A percentile compares a stretch with the other conserved stretches of the same genome.
These are phyloP conservation scores for Pogona vitticeps DNA, from an alignment of 2,113 vertebrate species.

Conservation along the genomic window DNA sequence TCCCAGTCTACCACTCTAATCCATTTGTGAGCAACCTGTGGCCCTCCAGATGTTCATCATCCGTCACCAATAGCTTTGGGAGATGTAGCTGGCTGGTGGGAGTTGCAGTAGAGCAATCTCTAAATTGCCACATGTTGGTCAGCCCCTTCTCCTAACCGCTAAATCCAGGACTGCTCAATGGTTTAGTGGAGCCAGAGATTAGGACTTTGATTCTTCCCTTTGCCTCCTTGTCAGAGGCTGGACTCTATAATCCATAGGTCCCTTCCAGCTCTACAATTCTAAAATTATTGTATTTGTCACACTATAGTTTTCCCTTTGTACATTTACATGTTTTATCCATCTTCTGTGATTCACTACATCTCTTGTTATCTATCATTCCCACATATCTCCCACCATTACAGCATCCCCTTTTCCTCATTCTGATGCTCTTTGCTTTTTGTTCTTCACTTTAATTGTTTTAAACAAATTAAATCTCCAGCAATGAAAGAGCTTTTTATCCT, in stretches of 20 bases:
- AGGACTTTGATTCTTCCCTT: too few species aligned
- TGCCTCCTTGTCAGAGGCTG: too few species aligned
- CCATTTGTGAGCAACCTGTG: not conserved
- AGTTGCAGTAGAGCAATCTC: not conserved
- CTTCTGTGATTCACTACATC: not conserved
- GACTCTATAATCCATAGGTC: too few species aligned
- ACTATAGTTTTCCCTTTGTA: not conserved
- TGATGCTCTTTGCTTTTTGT: not conserved
- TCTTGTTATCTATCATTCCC: not conserved
- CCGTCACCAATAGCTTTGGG: not conserved
- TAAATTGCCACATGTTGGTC: not conserved
- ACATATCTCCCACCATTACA: constrained; percentile 48
- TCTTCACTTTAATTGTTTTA: constrained; percentile 2
- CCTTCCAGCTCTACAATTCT: too few species aligned
- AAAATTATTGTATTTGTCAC: too few species aligned
- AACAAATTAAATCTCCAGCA: constrained; percentile 9
- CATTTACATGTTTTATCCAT: not conserved
- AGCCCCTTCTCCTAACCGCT: not conserved
- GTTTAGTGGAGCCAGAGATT: too few species aligned
- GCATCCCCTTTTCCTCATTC: too few species aligned
- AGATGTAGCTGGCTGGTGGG: too few species aligned
- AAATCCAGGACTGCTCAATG: too few species aligned
- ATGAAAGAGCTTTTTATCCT: constrained; percentile 6
- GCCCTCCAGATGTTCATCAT: too few species aligned
- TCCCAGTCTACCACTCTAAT: not conserved